Conservation (phyloP, 2,797 vertebrate genomes). For the Acropternis orthonyx region DNA sequence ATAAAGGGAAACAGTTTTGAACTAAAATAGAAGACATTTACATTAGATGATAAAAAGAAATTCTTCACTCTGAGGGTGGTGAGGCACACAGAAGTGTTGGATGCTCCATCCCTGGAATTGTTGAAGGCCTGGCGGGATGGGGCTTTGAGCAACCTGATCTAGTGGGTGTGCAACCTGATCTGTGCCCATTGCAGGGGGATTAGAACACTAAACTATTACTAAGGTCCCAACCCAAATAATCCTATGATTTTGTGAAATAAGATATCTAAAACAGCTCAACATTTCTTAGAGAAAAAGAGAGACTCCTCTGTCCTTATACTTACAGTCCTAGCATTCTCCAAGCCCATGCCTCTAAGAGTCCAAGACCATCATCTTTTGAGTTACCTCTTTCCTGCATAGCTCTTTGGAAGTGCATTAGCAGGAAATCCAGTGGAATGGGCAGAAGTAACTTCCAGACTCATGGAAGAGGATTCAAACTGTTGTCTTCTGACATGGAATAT, state of each 20-base stretch:
- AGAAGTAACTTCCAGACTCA: background rate
- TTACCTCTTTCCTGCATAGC: background rate
- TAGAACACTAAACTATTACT: background rate
- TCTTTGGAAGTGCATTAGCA: background rate
- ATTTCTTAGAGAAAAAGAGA: background rate
- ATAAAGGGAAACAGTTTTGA: background rate
- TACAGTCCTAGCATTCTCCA: background rate
- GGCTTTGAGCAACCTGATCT: background rate
- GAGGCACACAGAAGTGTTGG: background rate
- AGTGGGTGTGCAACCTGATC: background rate
- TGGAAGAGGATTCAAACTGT: background rate
- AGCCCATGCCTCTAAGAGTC: background rate
- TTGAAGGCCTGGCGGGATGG: background rate
- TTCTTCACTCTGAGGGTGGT: background rate
- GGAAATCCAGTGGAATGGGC: background rate
- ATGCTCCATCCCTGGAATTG: background rate
- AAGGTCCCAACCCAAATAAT: background rate
- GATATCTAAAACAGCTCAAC: background rate
- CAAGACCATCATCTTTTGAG: background rate
- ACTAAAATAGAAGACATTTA: background rate
- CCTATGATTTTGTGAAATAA: background rate
- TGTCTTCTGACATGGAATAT: background rate
- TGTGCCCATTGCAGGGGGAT: too few species aligned
- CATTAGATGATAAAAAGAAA: background rate
- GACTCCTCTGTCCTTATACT: background rate